Conservation (phyloP, 1,140 invertebrate species). For the Aphis craccivora region DNA sequence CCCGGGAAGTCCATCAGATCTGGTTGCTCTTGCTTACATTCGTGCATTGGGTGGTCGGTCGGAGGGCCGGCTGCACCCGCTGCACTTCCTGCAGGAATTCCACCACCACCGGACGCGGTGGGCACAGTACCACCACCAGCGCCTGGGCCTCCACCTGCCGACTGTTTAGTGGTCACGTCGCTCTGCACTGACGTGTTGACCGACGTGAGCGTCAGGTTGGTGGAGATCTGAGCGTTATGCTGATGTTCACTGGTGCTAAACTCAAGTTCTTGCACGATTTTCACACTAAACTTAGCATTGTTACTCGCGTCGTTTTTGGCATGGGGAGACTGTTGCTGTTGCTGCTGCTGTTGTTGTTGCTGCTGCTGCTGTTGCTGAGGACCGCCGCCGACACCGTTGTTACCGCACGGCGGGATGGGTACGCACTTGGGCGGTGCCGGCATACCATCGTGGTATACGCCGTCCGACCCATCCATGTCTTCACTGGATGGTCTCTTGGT, state of each 20-base stretch:
- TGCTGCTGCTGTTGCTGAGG: slow-evolving; percentile 15
- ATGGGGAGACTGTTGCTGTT: neutral
- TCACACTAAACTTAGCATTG: slow-evolving; percentile 84
- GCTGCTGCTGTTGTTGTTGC: neutral
- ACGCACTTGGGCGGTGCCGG: slow-evolving; percentile 32
- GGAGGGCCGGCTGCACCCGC: slow-evolving; percentile 61
- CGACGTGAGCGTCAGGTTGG: slow-evolving; percentile 81
- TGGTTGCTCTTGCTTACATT: slow-evolving; percentile 83
- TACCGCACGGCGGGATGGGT: neutral
- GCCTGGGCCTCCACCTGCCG: slow-evolving; percentile 61
- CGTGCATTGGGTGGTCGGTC: slow-evolving; percentile 67
- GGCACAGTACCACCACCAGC: slow-evolving; percentile 59
- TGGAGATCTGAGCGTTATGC: slow-evolving; percentile 83
- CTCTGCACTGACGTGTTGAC: slow-evolving; percentile 80
- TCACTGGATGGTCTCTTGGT: slow-evolving; percentile 46
- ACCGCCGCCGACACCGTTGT: neutral
- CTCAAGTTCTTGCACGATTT: slow-evolving; percentile 88
- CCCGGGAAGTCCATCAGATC: slow-evolving; percentile 67
- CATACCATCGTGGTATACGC: slow-evolving; percentile 38
- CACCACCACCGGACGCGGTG: slow-evolving; percentile 76
- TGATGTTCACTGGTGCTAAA: slow-evolving; percentile 80
- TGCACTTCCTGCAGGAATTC: slow-evolving; percentile 64
- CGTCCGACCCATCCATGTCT: slow-evolving; percentile 38
- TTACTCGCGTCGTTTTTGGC: slow-evolving; percentile 62
- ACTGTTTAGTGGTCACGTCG: slow-evolving; percentile 66